Evolutionary conservation across 2,113 vertebrate species (phyloP).

Genomic region (Solea senegalensis): DNA sequence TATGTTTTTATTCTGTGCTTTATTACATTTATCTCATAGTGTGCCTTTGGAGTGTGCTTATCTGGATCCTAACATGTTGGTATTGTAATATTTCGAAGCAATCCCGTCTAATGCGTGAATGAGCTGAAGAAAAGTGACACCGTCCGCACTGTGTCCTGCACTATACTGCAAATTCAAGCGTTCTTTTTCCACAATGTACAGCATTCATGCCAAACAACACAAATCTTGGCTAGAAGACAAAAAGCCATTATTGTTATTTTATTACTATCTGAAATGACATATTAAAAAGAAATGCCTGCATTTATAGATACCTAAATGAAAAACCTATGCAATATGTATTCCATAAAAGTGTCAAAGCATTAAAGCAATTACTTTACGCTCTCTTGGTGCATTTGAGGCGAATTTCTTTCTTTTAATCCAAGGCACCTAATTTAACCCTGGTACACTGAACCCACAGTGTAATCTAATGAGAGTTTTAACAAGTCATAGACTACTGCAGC

Average conservation of each 20-base stretch:
- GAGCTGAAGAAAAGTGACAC: neutral
- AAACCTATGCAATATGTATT: conserved; percentile 10
- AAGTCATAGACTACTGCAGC: conserved; percentile 58
- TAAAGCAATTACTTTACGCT: conserved; percentile 1
- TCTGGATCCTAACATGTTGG: no score
- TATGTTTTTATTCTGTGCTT: no score
- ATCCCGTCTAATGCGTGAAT: neutral
- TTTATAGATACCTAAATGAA: conserved; percentile 15
- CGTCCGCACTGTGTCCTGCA: neutral
- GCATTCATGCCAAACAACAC: neutral
- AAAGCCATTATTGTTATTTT: neutral
- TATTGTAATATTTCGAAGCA: no score
- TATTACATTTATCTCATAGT: no score
- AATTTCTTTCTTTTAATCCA: conserved; percentile 33
- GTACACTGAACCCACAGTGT: conserved; percentile 50
- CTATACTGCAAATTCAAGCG: neutral
- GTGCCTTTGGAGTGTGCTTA: no score
- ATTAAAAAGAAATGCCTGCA: neutral
- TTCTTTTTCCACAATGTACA: neutral
- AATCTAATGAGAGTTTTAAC: conserved; percentile 60
- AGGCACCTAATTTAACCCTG: conserved; percentile 44
- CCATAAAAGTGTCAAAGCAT: conserved; percentile 36
- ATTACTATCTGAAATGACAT: conserved; percentile 6
- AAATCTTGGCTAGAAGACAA: conserved; percentile 15
- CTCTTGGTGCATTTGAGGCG: conserved; percentile 43